Evolutionary conservation across 2,113 vertebrate genomes (phyloP).

Genomic region (Tachysurus vachellii): DNA sequence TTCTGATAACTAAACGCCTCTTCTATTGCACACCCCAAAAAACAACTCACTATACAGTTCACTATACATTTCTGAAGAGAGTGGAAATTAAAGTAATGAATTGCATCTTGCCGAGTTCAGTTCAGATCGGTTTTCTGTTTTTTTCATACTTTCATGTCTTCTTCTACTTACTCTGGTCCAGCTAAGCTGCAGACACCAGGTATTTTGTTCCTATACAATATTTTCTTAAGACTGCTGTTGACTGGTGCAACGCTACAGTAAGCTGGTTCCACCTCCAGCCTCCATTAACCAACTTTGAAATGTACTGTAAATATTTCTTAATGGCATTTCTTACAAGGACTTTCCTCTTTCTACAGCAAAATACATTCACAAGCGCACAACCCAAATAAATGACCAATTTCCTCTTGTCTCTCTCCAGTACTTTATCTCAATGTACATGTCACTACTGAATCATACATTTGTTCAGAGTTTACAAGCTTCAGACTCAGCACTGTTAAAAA

Average conservation of each 20-base stretch:
- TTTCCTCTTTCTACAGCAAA: constrained; percentile 55
- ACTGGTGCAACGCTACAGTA: constrained; percentile 41
- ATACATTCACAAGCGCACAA: constrained; percentile 45
- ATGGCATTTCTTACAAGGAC: constrained; percentile 50
- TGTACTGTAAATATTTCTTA: constrained; percentile 59
- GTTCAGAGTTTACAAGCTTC: neutral
- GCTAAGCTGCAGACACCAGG: constrained; percentile 25
- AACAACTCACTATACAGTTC: constrained; percentile 33
- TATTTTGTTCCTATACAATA: constrained; percentile 37
- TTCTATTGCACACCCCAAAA: constrained; percentile 23
- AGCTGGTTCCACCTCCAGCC: constrained; percentile 17
- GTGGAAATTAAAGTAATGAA: constrained; percentile 22
- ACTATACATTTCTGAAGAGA: constrained; percentile 36
- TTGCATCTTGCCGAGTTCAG: constrained; percentile 8
- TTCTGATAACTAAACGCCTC: constrained; percentile 44
- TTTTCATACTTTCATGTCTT: constrained; percentile 29
- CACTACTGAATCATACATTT: neutral
- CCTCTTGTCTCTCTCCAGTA: constrained; percentile 9
- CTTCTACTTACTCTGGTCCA: constrained; percentile 21
- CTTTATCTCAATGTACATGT: neutral
- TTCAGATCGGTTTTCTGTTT: constrained; percentile 19
- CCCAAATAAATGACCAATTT: constrained; percentile 50
- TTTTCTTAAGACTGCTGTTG: constrained; percentile 45
- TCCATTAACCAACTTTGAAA: constrained; percentile 22
- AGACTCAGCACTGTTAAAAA: neutral